Evolutionary conservation across 2,113 vertebrate genomes (phyloP).

Genomic region (Tetraodon nigroviridis): DNA sequence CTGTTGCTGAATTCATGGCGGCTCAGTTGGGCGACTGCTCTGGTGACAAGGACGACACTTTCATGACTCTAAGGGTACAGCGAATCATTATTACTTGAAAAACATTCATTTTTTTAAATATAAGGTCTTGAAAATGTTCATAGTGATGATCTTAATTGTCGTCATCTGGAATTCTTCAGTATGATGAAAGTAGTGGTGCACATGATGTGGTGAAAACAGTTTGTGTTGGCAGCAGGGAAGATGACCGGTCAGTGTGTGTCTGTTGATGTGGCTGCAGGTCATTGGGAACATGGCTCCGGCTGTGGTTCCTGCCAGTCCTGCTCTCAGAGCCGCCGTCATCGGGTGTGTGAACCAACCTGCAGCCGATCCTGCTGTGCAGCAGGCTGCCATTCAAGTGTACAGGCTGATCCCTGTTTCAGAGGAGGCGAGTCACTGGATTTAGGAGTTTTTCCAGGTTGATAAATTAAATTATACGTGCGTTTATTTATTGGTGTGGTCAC

Average conservation of each 20-base stretch:
- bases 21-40: constrained; percentile 81
- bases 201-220: too few relatives aligned
- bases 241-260: too few relatives aligned
- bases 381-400: constrained; percentile 87
- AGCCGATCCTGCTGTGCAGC: constrained; percentile 78
- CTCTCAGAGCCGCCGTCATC: constrained; percentile 75
- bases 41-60: constrained; percentile 78
- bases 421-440: constrained; percentile 71
- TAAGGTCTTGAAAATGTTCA: too few relatives aligned
- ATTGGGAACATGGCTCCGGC: constrained; percentile 89
- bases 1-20: constrained; percentile 79
- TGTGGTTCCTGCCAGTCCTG: constrained; percentile 74
- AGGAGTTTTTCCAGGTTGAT: not conserved
- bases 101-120: too few relatives aligned
- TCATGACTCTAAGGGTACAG: constrained; percentile 82
- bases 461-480: not conserved
- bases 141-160: too few relatives aligned
- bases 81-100: too few relatives aligned
- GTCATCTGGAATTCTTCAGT: too few relatives aligned
- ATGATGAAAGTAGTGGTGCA: too few relatives aligned
- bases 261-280: constrained; percentile 67
- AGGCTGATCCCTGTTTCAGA: constrained; percentile 78
- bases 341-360: constrained; percentile 76
- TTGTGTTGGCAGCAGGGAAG: not conserved
- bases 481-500: constrained; percentile 28